Evolutionary conservation across 2,797 vertebrate species (phyloP), one percentile per base, ranked within the genome.

Genomic region (Sebastes diaconus): DNA sequence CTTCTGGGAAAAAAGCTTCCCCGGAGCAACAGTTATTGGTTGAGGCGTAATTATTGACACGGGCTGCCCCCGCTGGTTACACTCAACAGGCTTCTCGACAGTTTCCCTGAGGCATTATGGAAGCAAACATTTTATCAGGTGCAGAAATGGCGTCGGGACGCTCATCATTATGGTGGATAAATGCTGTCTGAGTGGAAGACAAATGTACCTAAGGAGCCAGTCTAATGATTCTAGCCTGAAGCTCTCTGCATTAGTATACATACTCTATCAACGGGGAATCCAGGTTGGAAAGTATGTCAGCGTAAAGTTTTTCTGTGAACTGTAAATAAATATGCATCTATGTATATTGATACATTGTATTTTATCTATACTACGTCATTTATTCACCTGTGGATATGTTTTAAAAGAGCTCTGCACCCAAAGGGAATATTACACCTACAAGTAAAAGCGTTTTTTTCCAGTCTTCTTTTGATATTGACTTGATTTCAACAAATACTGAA

Each of bases 121-220:
- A 84, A 81, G 79, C 85, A 90, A 92, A 90, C 90, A 90, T 88
- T 92, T 90, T 87, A 91, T 90, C 89, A 88, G 85, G 73, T 81
- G 70, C 63, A 86, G 66, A 78, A 85, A 83, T 52, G 58, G 68
- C 80, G 80, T 76, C 42, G 29, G 76, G 77, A 73, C 14, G 27
- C 81, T 86, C 80, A 57, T 93, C 77, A 79, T 91, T 87, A 87
- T 72, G 75, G 66, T 27, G 64, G 83, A 89, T 86, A 90, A 91
- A 91, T 84, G 77, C 74, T 63, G 73, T 87, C 75, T 81, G 80
- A 79, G 79, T 68, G 67, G 64, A 81, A 88, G 86, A 94, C 84
- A 89, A 87, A 90, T 86, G 68, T 34, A 66, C 83, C 88, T 27
- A 13, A 79, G 83, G 87, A 86, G 85, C 25, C 75, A 1, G 30